These are phyloP conservation scores for Euglossa dilemma DNA, from an alignment of 1,140 invertebrate genomes.

Conservation along the genomic window DNA sequence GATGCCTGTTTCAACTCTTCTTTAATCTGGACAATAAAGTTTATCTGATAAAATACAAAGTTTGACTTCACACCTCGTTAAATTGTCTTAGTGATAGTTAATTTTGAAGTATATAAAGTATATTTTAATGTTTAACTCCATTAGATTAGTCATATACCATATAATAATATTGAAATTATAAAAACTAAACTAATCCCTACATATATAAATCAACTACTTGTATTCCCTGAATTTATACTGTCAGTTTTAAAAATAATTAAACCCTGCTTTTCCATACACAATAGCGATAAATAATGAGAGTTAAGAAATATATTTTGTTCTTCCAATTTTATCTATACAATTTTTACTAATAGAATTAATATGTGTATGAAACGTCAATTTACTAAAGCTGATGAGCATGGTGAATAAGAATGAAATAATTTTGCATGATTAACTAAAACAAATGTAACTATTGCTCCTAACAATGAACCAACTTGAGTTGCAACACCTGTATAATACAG, in stretches of 20 bases:
- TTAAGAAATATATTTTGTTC: neutral
- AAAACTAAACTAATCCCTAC: neutral
- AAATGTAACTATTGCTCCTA: slow-evolving; percentile 90
- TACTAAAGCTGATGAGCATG: slow-evolving; percentile 60
- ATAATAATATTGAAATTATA: neutral
- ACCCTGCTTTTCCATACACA: neutral
- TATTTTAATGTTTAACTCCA: neutral
- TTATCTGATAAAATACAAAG: slow-evolving; percentile 61
- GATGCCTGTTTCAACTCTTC: neutral
- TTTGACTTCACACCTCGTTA: neutral
- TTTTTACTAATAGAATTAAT: slow-evolving; percentile 4
- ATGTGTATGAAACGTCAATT: slow-evolving; percentile 47
- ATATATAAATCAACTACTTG: neutral
- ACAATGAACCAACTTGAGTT: slow-evolving; percentile 91
- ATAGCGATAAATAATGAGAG: neutral
- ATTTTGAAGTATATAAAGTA: neutral
- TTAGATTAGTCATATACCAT: neutral
- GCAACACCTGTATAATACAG: slow-evolving; percentile 90
- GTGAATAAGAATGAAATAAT: slow-evolving; percentile 83
- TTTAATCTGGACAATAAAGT: slow-evolving; percentile 59
- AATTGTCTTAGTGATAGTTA: slow-evolving; percentile 11
- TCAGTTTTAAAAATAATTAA: neutral
- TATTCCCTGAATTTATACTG: neutral
- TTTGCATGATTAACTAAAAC: slow-evolving; percentile 87
- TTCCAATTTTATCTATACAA: neutral